Conservation (phyloP, 2,888 invertebrate genomes). For the Chaetoderma sp. region DNA sequence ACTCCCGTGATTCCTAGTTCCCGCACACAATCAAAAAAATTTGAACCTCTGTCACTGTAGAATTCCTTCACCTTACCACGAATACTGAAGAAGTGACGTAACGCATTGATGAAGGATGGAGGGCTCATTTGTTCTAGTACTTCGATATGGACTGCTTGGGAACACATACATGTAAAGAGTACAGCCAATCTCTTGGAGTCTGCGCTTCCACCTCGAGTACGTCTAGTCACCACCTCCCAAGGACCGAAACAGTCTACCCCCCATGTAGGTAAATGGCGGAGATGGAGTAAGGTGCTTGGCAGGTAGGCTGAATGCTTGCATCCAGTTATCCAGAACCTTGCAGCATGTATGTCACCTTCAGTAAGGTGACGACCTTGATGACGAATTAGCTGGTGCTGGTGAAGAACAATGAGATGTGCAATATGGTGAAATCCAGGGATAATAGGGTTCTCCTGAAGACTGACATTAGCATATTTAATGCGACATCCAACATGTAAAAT, state of each 20-base stretch:
- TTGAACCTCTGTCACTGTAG: constrained; percentile 3
- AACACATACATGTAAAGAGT: constrained; percentile 6
- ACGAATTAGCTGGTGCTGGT: constrained; percentile 1
- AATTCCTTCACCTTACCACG: background rate
- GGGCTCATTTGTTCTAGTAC: constrained; percentile 6
- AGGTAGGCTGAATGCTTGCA: background rate
- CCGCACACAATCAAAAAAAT: background rate
- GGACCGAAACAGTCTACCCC: no score
- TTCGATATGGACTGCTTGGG: constrained; percentile 5
- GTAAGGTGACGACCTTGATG: constrained; percentile 20
- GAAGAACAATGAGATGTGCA: background rate
- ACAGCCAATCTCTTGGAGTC: constrained; percentile 6
- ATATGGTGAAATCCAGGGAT: constrained; percentile 1
- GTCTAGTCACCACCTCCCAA: background rate
- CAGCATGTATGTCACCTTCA: background rate
- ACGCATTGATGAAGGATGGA: constrained; percentile 4
- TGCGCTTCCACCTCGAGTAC: background rate
- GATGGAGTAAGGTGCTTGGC: background rate
- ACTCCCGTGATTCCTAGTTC: background rate
- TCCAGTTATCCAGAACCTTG: constrained; percentile 6
- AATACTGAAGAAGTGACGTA: background rate
- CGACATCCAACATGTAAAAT: background rate
- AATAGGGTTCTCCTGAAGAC: constrained; percentile 4
- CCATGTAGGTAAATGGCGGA: background rate
- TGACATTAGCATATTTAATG: background rate